Base-by-base conservation (phyloP, 2,113 vertebrate genomes). In the Callocephalon fimbriatum region DNA sequence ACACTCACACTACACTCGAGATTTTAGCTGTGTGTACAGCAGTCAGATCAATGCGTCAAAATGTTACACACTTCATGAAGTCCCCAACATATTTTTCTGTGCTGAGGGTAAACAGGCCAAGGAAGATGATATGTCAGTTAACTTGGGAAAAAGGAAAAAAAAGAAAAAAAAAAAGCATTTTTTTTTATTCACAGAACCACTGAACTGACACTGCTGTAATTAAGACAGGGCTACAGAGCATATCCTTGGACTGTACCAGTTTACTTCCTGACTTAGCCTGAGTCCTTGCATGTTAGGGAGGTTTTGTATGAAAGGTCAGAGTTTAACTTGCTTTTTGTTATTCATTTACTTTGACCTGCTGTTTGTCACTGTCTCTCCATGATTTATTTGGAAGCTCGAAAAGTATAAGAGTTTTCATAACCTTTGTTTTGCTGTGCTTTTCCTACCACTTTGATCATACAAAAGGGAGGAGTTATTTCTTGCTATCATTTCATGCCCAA, bases 191-290 rank as follows among this genome's bases (percentile, higher is more conserved):
- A 73, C 31, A 82, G 59, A 96, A 68, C 12, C 40, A 73, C 20
- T 92, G 51, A 94, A 95, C 59, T 87, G 75, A 78, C 82, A 63
- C 27, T 72, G 59, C 44, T 96, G 45, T 80, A 96, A 94, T 94
- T 10, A 38, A 38, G 82, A 82, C 62, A 83, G 26, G 27, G 42
- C 67, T 90, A 95, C 70, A 90, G 92, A 96, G 37, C 17, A n/a
- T n/a, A 82, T 27, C 35, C 68, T 82, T 95, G 62, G 10, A 62
- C 76, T 72, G 13, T 71, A 83, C 11, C 21, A 32, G 50, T 51
- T 53, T 44, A 51, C 25, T 37, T 86, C 35, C 53, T 87, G 67
- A 93, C 38, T 96, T 50, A 86, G 62, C 32, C 20, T 15, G 6
- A 78, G 25, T 65, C 23, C 23, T 85, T 88, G 40, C 25, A 65